Conservation (phyloP, 2,888 invertebrate genomes). For the Imbricaverruca yamaguchii region DNA sequence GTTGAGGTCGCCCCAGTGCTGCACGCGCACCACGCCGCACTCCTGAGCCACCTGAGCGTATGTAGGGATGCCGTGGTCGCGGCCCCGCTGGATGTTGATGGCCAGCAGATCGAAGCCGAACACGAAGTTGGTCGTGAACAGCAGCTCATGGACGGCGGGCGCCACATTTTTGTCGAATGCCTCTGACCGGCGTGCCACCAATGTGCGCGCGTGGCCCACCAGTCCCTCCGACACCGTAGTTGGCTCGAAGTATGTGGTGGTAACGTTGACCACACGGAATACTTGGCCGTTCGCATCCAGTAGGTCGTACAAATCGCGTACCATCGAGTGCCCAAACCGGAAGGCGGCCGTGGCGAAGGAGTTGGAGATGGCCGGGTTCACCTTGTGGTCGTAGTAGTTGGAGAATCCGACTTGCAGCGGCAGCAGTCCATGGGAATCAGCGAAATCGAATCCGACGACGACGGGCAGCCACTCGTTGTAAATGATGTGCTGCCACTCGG, state of each 20-base stretch:
- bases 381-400: slow-evolving; percentile 24
- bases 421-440: neutral
- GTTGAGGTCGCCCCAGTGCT: slow-evolving; percentile 3
- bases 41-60: slow-evolving; percentile 21
- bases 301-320: slow-evolving; percentile 25
- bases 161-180: neutral
- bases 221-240: neutral
- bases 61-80: slow-evolving; percentile 29
- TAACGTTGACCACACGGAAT: neutral
- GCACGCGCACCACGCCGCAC: neutral
- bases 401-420: slow-evolving; percentile 23
- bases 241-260: neutral
- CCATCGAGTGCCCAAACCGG: slow-evolving; percentile 31
- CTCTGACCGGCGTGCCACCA: slow-evolving; percentile 3
- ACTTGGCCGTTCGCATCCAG: neutral
- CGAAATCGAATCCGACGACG: slow-evolving; percentile 44
- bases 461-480: slow-evolving; percentile 50
- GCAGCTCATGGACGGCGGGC: neutral
- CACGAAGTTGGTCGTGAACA: slow-evolving; percentile 22
- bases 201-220: neutral
- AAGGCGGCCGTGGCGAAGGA: slow-evolving; percentile 30
- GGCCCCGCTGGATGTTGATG: slow-evolving; percentile 30
- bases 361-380: slow-evolving; percentile 26
- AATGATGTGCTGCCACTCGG: slow-evolving; percentile 49
- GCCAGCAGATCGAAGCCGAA: slow-evolving; percentile 31